These are phyloP conservation scores for Neomorphus geoffroyi DNA, from an alignment of 2,797 vertebrate species.

Conservation along the genomic window DNA sequence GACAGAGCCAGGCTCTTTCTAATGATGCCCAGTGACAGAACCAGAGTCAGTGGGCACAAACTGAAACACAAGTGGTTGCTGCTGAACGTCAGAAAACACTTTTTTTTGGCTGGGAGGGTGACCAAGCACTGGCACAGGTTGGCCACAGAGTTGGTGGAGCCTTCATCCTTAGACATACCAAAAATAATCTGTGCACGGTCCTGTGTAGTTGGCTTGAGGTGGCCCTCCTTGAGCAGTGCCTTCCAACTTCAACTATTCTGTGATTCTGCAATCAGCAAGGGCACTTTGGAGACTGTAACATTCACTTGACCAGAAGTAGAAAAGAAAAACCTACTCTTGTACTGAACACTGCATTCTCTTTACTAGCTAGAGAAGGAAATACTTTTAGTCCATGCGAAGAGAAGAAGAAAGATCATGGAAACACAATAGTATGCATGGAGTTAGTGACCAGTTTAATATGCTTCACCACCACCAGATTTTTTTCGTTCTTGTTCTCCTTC, in stretches of 20 bases:
- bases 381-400: background rate
- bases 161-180: background rate
- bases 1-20: background rate
- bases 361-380: background rate
- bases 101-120: background rate
- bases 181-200: background rate
- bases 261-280: background rate
- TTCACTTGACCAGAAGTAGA: background rate
- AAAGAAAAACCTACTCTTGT: background rate
- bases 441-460: background rate
- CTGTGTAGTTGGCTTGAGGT: background rate
- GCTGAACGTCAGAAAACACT: background rate
- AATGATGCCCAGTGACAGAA: background rate
- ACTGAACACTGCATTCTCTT: background rate
- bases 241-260: background rate
- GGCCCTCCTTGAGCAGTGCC: background rate
- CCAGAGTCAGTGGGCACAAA: background rate
- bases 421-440: background rate
- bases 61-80: background rate
- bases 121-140: background rate
- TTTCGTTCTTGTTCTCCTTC: background rate
- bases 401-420: background rate
- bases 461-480: background rate
- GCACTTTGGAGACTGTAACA: background rate
- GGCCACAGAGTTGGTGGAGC: background rate